These are phyloP conservation scores for Drosophila meridionalis DNA, from an alignment of 2,888 invertebrate species.

Conservation along the genomic window DNA sequence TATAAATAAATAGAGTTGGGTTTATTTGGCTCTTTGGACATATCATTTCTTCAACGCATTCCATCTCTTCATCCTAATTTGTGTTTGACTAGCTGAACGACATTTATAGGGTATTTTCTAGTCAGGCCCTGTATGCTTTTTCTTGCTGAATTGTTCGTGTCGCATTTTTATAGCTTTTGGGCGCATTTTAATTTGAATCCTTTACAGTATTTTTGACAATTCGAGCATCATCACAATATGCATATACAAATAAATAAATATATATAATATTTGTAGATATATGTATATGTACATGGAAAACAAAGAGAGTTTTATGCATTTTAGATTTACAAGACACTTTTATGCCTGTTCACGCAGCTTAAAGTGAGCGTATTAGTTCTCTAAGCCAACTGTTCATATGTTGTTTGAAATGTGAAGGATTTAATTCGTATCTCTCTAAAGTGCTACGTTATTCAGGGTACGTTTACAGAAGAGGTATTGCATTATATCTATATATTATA, in stretches of 20 bases:
- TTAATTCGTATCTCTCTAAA: not conserved
- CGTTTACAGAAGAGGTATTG: too few species aligned
- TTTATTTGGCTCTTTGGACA: too few species aligned
- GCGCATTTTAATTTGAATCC: conserved; percentile 55
- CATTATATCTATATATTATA: too few species aligned
- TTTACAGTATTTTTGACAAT: conserved; percentile 37
- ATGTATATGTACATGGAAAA: not conserved
- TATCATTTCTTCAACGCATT: not conserved
- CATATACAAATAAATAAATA: not conserved
- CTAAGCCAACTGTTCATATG: too few species aligned
- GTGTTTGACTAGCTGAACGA: not conserved
- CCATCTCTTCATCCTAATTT: not conserved
- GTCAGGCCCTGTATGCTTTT: not conserved
- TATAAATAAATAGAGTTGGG: too few species aligned
- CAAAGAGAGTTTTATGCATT: not conserved
- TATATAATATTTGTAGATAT: not conserved
- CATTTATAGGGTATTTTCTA: conserved; percentile 6
- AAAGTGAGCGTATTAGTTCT: not conserved
- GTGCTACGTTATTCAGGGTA: not conserved
- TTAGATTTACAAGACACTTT: not conserved
- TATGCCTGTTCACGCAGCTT: not conserved
- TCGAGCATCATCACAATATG: conserved; percentile 1
- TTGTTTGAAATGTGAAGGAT: not conserved
- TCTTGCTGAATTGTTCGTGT: not conserved
- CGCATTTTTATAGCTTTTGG: conserved; percentile 31